Evolutionary conservation across 2,888 invertebrate genomes (phyloP).

Genomic region (Acronicta psi): DNA sequence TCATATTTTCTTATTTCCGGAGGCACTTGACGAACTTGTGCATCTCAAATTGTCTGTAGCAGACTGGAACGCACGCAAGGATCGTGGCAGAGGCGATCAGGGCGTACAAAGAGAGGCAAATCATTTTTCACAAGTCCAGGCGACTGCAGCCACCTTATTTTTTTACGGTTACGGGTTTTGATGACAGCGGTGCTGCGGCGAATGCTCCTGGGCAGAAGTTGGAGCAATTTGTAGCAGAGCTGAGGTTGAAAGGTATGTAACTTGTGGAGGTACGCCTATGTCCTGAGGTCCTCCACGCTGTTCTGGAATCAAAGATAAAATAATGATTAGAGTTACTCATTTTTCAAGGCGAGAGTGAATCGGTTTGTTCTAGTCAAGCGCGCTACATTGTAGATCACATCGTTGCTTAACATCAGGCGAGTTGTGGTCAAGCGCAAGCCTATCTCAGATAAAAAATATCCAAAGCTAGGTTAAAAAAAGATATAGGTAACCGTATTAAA

Average conservation of each 20-base stretch:
- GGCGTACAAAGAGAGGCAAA: slow-evolving; percentile 82
- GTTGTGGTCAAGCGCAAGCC: no score
- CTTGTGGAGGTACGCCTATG: slow-evolving; percentile 1
- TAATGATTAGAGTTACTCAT: not conserved
- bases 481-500: no score
- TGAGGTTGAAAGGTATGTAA: slow-evolving; percentile 1
- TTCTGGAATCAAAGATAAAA: slow-evolving; percentile 21
- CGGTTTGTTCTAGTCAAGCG: no score
- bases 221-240: slow-evolving; percentile 4
- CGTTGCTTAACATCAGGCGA: no score
- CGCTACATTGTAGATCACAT: no score
- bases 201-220: not conserved
- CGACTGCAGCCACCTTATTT: slow-evolving; percentile 23
- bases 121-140: slow-evolving; percentile 70
- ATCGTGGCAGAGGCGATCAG: slow-evolving; percentile 79
- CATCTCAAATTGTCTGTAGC: slow-evolving; percentile 73
- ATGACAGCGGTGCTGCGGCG: slow-evolving; percentile 8
- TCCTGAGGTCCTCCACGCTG: not conserved
- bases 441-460: no score
- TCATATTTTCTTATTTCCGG: slow-evolving; percentile 69
- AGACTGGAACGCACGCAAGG: slow-evolving; percentile 80
- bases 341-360: no score
- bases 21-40: slow-evolving; percentile 75
- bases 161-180: slow-evolving; percentile 2
- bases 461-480: no score